Conservation (phyloP, 2,113 vertebrate genomes). For the Phylloscopus trochilus region DNA sequence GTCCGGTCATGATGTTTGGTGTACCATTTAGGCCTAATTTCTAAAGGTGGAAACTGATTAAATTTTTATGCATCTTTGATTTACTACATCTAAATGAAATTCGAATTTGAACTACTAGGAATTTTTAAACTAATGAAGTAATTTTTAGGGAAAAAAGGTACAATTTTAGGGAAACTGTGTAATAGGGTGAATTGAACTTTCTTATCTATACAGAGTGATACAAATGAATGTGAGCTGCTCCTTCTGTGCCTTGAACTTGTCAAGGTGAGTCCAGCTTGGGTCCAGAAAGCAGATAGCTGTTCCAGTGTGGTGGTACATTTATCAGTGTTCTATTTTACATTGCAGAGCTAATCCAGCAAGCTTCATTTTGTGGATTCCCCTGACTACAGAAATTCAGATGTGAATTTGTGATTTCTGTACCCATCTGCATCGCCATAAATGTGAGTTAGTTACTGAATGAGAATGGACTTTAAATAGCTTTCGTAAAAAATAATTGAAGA, state of each 20-base stretch:
- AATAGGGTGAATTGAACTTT: background rate
- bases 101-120: background rate
- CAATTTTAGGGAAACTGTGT: background rate
- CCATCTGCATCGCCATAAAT: background rate
- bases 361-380: background rate
- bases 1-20: background rate
- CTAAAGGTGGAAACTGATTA: background rate
- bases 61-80: background rate
- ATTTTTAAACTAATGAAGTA: background rate
- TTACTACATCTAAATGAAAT: background rate
- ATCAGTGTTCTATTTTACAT: background rate
- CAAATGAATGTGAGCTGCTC: background rate
- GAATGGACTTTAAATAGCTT: background rate
- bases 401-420: background rate
- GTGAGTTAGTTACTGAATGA: background rate
- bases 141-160: background rate
- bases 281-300: background rate
- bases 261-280: background rate
- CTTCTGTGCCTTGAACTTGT: background rate
- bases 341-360: background rate
- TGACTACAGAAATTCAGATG: background rate
- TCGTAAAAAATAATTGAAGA: background rate
- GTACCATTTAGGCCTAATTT: background rate
- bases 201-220: background rate
- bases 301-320: background rate